Percentiles rank a stretch among this genome's conserved stretches.
phyloP scores from a whole-genome alignment of 2,797 vertebrate genomes.

The Lagorchestes hirsutus region DNA sequence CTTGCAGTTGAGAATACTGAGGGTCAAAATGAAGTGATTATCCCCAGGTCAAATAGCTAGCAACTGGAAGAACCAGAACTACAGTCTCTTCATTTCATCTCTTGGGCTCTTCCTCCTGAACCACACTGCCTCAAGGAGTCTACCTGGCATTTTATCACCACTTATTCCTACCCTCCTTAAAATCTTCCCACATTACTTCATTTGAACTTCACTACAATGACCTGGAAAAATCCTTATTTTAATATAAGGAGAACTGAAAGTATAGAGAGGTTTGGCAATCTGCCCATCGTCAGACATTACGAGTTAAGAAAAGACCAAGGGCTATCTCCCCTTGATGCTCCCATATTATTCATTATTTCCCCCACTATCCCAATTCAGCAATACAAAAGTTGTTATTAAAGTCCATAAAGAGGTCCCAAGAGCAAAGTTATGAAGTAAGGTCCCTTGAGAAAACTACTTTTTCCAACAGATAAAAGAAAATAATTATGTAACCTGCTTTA shows the following conservation, averaged over 20 bases:
- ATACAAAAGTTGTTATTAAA: background rate
- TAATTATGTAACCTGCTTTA: conserved; percentile 66
- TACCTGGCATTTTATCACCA: background rate
- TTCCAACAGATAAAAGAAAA: conserved; percentile 50
- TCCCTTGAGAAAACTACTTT: conserved; percentile 26
- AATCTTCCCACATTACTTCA: background rate
- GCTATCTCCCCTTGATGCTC: background rate
- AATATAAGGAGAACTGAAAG: background rate
- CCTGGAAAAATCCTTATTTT: background rate
- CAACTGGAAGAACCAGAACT: background rate
- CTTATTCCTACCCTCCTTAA: background rate
- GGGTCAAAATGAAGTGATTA: background rate
- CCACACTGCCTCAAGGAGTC: background rate
- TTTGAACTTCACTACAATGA: background rate
- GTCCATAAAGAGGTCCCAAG: conserved; percentile 2
- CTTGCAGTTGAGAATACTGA: background rate
- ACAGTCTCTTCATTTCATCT: background rate
- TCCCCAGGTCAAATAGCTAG: background rate
- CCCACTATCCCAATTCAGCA: background rate
- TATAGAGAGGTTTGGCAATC: background rate
- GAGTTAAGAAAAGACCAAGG: background rate
- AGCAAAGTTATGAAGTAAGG: conserved; percentile 25
- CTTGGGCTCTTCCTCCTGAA: background rate
- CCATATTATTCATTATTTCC: background rate
- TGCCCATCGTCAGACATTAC: background rate